Evolutionary conservation across 2,888 invertebrate genomes (phyloP), one percentile per base, ranked within the genome.

Genomic region (Miltochrista miniata): DNA sequence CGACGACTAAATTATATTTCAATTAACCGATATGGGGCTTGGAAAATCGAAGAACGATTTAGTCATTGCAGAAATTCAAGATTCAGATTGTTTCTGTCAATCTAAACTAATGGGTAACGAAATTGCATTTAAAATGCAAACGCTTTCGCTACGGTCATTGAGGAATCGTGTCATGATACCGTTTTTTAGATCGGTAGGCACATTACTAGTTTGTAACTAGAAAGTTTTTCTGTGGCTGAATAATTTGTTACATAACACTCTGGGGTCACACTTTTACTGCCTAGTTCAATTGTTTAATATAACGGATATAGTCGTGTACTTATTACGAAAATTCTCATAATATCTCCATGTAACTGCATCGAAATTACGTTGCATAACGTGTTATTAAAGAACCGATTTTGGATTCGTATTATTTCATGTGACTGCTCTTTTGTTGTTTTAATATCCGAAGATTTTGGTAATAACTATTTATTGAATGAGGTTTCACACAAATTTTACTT

Each of bases 231-330:
- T 55, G 54, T 61, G 61, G 66, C 64, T 59, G 55, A 63, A 63
- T 53, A 65, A 68, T 43, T 69, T 61, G 60, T 85, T 73, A 74
- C 65, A 70, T 74, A 82, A 85, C 64, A 43, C 59, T 67, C 24
- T 29, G 75, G 66, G 80, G 64, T 64, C 75, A 81, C 68, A 79
- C 74, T 82, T 77, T 79, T 76, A 74, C 70, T 64, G 51, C 61
- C 61, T 60, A 76, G 72, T 76, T 78, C 70, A 76, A 76, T 80
- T 77, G 65, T 75, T 75, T 71, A 68, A 75, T 72, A 74, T 69
- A 68, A 66, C 74, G 70, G 70, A 72, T 72, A 74, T 58, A 56
- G 57, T 54, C 45, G 54, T n/a, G n/a, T n/a, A n/a, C 59, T 57
- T 54, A 68, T 75, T 69, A 71, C 64, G 48, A 52, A 70, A 70